Conservation (phyloP, 2,888 invertebrate species). For the Cheilosia soror region DNA sequence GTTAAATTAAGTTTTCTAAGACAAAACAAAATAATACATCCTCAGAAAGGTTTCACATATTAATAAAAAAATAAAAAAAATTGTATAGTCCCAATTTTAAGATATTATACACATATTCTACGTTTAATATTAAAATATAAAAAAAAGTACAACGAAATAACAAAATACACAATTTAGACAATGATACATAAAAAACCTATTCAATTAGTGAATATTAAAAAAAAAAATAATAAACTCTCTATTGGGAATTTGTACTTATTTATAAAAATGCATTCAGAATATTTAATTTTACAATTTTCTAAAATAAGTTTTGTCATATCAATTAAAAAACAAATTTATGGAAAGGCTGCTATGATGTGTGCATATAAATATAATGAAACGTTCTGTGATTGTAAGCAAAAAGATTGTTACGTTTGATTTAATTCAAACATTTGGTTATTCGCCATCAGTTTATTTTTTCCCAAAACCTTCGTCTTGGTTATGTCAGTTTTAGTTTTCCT, state of each 20-base stretch:
- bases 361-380: conserved; percentile 71
- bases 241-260: conserved; percentile 58
- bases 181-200: conserved; percentile 53
- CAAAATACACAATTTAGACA: conserved; percentile 60
- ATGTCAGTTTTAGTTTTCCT: background rate
- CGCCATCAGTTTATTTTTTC: background rate
- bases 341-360: conserved; percentile 74
- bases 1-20: background rate
- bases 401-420: conserved; percentile 67
- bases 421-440: conserved; percentile 60
- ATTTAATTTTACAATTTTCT: conserved; percentile 35
- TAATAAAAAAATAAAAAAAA: conserved; percentile 33
- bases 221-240: conserved; percentile 42
- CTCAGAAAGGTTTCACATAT: conserved; percentile 73
- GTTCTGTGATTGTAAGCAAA: conserved; percentile 74
- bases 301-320: conserved; percentile 68
- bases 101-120: conserved; percentile 38
- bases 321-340: conserved; percentile 57
- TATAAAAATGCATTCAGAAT: conserved; percentile 28
- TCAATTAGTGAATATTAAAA: conserved; percentile 44
- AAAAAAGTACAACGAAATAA: conserved; percentile 67
- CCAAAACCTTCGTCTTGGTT: conserved; percentile 10
- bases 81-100: conserved; percentile 65
- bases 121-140: conserved; percentile 39
- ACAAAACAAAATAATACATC: conserved; percentile 47